phyloP scores from a whole-genome alignment of 1,140 invertebrate species.

The Orussus abietinus region DNA sequence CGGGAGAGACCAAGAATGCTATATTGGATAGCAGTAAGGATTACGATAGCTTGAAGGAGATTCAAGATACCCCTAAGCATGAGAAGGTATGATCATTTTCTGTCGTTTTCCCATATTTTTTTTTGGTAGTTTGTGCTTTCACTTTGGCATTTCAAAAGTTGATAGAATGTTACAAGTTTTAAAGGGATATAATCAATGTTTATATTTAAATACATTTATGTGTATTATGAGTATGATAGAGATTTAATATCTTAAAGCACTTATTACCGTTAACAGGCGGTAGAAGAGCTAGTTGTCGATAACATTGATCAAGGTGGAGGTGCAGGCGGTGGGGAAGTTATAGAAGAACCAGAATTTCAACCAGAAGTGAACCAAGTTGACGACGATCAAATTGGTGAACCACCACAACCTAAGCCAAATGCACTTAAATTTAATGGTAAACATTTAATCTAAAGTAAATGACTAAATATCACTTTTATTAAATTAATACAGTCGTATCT shows the following conservation, averaged over 20 bases:
- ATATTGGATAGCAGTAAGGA: constrained; percentile 31
- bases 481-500: no score
- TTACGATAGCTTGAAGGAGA: constrained; percentile 34
- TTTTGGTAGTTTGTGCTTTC: no score
- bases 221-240: no score
- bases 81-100: constrained; percentile 30
- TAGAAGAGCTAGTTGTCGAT: constrained; percentile 36
- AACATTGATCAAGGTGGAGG: constrained; percentile 21
- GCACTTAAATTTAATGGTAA: constrained; percentile 43
- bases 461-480: no score
- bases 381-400: constrained; percentile 48
- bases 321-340: constrained; percentile 33
- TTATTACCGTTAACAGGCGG: no score
- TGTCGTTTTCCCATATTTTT: no score
- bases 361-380: constrained; percentile 48
- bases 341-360: constrained; percentile 48
- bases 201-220: no score
- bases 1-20: constrained; percentile 34
- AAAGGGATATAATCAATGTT: no score
- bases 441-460: no score
- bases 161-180: no score
- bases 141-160: no score
- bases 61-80: constrained; percentile 39
- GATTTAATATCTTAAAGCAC: no score
- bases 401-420: constrained; percentile 42